phyloP scores from a whole-genome alignment of 2,888 invertebrate species.

The Dynastes tityus region DNA sequence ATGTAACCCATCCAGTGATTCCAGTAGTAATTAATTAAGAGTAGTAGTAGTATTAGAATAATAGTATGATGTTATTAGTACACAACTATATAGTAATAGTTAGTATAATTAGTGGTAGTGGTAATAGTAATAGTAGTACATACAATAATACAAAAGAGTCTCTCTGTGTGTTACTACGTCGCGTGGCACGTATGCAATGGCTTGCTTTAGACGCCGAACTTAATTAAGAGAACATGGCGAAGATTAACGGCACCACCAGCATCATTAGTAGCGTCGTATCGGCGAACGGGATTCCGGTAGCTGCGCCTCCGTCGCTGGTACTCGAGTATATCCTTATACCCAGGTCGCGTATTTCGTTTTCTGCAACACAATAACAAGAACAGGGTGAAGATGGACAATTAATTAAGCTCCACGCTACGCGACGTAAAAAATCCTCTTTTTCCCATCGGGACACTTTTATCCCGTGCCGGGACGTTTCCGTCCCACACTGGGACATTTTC shows the following conservation, averaged over 20 bases:
- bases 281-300: slow-evolving; percentile 17
- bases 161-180: slow-evolving; percentile 6
- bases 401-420: slow-evolving; percentile 31
- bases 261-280: slow-evolving; percentile 40
- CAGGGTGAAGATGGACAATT: slow-evolving; percentile 38
- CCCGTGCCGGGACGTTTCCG: background rate
- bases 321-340: slow-evolving; percentile 63
- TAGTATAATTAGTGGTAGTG: background rate
- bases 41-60: background rate
- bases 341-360: slow-evolving; percentile 65
- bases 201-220: slow-evolving; percentile 8
- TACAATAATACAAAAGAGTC: slow-evolving; percentile 21
- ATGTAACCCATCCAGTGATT: slow-evolving; percentile 66
- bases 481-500: background rate
- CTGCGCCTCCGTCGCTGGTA: slow-evolving; percentile 19
- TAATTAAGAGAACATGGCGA: slow-evolving; percentile 49
- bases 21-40: slow-evolving; percentile 50
- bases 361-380: slow-evolving; percentile 58
- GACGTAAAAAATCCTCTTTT: slow-evolving; percentile 5
- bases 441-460: background rate
- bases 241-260: slow-evolving; percentile 33
- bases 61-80: no score
- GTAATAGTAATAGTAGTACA: slow-evolving; percentile 21
- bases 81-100: slow-evolving; percentile 3
- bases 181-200: background rate